These are phyloP conservation scores for Herpailurus yagouaroundi DNA, from an alignment of 2,113 vertebrate species.

Conservation along the genomic window DNA sequence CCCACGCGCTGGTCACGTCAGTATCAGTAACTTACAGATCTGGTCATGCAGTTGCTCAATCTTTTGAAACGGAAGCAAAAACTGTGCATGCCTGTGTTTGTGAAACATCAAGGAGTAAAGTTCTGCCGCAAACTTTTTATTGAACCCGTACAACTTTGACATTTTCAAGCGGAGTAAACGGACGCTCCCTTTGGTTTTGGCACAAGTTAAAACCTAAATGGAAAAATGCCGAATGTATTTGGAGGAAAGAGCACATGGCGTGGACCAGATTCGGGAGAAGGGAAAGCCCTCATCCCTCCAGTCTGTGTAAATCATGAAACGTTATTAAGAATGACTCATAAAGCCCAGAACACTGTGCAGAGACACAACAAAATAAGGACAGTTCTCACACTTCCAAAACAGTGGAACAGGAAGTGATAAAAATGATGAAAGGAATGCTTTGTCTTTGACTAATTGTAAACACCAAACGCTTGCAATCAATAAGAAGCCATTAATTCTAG, in stretches of 20 bases:
- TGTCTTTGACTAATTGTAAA: background rate
- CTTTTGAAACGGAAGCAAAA: background rate
- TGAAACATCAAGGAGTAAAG: background rate
- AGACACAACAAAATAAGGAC: background rate
- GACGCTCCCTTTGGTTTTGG: background rate
- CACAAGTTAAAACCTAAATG: background rate
- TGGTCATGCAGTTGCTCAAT: background rate
- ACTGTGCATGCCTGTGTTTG: background rate
- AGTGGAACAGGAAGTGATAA: background rate
- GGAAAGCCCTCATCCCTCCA: no score
- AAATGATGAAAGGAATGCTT: background rate
- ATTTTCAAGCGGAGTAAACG: background rate
- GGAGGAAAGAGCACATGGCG: background rate
- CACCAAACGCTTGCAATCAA: background rate
- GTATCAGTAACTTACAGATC: background rate
- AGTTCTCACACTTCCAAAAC: background rate
- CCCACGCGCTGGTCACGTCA: no score
- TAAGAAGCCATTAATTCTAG: background rate
- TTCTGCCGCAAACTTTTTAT: background rate
- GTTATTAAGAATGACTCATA: no score
- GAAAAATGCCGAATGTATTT: background rate
- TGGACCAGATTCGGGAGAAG: background rate
- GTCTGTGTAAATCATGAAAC: background rate
- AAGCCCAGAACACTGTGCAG: background rate
- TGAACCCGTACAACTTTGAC: background rate